Evolutionary conservation across 2,113 vertebrate species (phyloP).

Genomic region (Erpornis zantholeuca): DNA sequence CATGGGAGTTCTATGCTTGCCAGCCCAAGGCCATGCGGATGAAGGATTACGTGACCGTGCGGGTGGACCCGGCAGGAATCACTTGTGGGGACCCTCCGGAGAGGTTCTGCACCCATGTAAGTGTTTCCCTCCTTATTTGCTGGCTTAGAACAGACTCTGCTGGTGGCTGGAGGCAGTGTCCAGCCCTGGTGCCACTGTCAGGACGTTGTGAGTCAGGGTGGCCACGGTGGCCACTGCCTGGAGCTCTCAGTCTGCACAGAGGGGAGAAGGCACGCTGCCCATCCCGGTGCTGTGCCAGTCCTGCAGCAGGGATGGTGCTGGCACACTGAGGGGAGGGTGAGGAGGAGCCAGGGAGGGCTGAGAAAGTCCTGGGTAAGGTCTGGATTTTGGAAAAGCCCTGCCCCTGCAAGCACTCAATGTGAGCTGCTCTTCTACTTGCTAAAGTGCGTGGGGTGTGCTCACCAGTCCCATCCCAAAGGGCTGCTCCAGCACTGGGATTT

Average conservation of each 20-base stretch:
- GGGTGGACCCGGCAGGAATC: slow-evolving; percentile 90
- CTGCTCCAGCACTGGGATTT: background rate
- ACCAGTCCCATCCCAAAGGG: background rate
- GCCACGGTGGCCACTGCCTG: accelerated
- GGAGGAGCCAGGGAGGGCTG: background rate
- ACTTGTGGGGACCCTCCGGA: slow-evolving; percentile 94
- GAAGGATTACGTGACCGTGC: slow-evolving; percentile 91
- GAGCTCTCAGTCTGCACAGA: background rate
- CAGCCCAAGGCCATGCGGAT: slow-evolving; percentile 88
- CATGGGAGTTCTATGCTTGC: slow-evolving; percentile 97
- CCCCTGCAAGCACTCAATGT: accelerated
- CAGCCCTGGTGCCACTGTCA: background rate
- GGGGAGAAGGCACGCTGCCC: background rate
- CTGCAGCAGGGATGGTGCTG: background rate
- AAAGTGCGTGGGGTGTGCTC: accelerated
- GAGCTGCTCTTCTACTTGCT: background rate
- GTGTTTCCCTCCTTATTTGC: slow-evolving; percentile 41
- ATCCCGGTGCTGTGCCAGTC: accelerated
- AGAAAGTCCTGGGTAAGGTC: background rate
- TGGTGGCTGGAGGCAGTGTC: background rate
- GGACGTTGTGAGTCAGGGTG: background rate
- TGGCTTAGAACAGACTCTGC: background rate
- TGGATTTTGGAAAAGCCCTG: background rate
- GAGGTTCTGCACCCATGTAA: slow-evolving; percentile 97
- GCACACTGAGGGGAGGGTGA: accelerated